Evolutionary conservation across 1,140 invertebrate species (phyloP), one percentile per base, ranked within the genome.

Genomic region (Adoxophyes honmai): DNA sequence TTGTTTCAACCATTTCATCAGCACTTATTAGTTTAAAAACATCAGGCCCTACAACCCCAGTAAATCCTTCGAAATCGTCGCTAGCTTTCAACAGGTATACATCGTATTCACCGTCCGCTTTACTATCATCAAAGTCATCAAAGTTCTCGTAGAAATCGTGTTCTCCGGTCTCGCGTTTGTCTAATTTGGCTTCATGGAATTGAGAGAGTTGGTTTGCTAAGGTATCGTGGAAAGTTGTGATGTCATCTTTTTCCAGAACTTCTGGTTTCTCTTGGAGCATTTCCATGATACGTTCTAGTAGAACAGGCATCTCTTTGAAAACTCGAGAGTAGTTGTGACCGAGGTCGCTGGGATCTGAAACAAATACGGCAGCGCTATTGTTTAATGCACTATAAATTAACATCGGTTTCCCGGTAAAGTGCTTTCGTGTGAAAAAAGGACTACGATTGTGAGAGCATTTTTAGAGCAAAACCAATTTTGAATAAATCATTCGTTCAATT

Each of bases 241-340:
- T 39, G 28, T 79, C 66, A 37, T 77, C 58, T 48, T 55, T 66
- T 58, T 79, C 76, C 34, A 78, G 58, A 38, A 76, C 66, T 67
- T 74, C 67, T 13, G 75, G 75, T 39, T 60, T 70, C 1, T 68
- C 52, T 52, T 72, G 56, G 0, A 78, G 44, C 18, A 68, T 48
- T 9, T 60, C 57, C 15, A 75, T 28, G 10, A 81, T 35, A 62
- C 72, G 70, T 55, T 77, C 65, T 39, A 74, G 73, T 1, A 79
- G 10, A 28, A 55, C 39, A 0, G 74, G 72, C 15, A 79, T 66
- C 10, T 59, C 73, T 58, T 59, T 59, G 18, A 79, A 72, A 55
- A 72, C 63, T 16, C 70, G 62, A 11, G 59, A 5, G 57, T 77
- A 69, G 55, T 72, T 13, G 2, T 18, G 18, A 4, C 21, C 16